Evolutionary conservation across 2,888 invertebrate species (phyloP).

Genomic region (Agrotis ipsilon): DNA sequence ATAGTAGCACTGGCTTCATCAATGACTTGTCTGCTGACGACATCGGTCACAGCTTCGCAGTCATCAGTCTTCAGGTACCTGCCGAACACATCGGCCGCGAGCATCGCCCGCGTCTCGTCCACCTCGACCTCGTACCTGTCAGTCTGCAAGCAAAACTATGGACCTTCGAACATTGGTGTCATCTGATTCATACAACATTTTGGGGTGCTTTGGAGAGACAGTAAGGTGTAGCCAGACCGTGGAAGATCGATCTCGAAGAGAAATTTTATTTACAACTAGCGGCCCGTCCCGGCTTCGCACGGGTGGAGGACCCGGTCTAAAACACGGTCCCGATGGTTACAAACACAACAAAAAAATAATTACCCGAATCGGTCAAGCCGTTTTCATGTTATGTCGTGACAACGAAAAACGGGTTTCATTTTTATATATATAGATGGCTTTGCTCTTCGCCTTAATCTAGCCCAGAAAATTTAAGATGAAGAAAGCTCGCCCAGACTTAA

Average conservation of each 20-base stretch:
- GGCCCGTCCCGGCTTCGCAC: no score
- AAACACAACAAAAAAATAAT: no score
- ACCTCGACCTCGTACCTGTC: constrained; percentile 98
- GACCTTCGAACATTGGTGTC: constrained; percentile 65
- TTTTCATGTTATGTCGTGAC: no score
- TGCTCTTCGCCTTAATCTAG: no score
- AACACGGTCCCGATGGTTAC: no score
- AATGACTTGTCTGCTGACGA: constrained; percentile 78
- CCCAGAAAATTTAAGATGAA: no score
- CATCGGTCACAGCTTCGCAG: constrained; percentile 86
- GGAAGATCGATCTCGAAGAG: background rate
- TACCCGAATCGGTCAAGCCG: no score
- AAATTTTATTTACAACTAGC: no score
- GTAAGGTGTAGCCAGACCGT: background rate
- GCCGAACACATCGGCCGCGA: constrained; percentile 93
- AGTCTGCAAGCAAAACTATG: constrained; percentile 83
- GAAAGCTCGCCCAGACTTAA: no score
- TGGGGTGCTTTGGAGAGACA: background rate
- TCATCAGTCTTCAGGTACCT: constrained; percentile 89
- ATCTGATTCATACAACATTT: constrained; percentile 32
- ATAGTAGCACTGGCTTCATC: constrained; percentile 84
- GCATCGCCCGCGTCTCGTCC: constrained; percentile 96
- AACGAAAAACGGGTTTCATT: no score
- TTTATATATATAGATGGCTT: no score
- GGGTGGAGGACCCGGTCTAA: no score